Evolutionary conservation across 2,797 vertebrate genomes (phyloP), one percentile per base, ranked within the genome.

Genomic region (Oreortyx pictus): DNA sequence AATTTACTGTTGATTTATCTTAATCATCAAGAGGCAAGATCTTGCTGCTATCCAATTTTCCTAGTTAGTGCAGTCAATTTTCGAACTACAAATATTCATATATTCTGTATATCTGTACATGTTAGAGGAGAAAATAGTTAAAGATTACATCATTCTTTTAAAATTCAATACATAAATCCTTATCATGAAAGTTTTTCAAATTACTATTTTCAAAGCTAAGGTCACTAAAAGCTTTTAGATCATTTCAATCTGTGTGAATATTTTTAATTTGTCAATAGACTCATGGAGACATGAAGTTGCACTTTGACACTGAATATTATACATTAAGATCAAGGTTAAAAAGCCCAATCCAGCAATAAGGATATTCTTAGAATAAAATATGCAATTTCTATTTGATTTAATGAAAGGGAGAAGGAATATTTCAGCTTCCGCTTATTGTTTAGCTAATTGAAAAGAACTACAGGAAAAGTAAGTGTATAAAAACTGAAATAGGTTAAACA

Each of bases 211-310:
- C 76, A 95, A 96, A 95, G 73, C 39, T 92, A 92, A 85, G 77
- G 80, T 92, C 71, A 93, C 52, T 91, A 79, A 94, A 86, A 82
- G 86, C 88, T 89, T 94, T 93, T 76, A 72, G 66, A 88, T 89
- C 25, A 89, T 89, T 96, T 94, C 77, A 84, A 16, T 79, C 46
- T 86, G 81, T 5, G n/a, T n/a, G 50, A 35, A 25, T 57, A 57
- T 66, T 94, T 93, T 93, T 76, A 94, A 79, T 84, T 88, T 67
- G 56, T 60, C 81, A 92, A 89, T n/a, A 86, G 64, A 92, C 80
- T 95, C 57, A 77, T 91, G 72, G 70, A 92, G 88, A 75, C 57
- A 86, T 68, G 39, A 94, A 92, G 71, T 29, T 71, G 76, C 71
- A 93, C 82, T 93, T 60, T 90, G 84, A 82, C 79, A 91, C 3